phyloP scores from a whole-genome alignment of 1,140 invertebrate genomes.

The Drosophila bocqueti region DNA sequence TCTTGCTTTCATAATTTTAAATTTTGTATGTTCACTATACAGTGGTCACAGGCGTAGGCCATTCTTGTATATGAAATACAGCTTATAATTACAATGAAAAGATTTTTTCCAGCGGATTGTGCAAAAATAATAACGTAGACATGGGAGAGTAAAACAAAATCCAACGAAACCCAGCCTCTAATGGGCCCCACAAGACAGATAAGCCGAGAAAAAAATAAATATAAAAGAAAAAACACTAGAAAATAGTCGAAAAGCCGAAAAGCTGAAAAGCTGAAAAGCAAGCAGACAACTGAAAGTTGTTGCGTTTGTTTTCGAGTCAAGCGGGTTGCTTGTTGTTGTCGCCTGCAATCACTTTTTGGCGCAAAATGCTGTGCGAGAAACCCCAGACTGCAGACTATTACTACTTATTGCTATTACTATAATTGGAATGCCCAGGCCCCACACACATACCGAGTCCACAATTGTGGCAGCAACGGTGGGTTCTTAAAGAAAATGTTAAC shows the following conservation, averaged over 20 bases:
- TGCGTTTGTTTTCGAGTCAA: slow-evolving; percentile 72
- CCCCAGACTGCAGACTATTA: slow-evolving; percentile 48
- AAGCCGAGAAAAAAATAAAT: slow-evolving; percentile 44
- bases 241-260: slow-evolving; percentile 45
- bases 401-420: slow-evolving; percentile 37
- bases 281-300: slow-evolving; percentile 74
- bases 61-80: background rate
- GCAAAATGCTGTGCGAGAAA: slow-evolving; percentile 38
- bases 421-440: slow-evolving; percentile 58
- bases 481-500: background rate
- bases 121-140: slow-evolving; percentile 38
- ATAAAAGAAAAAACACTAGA: slow-evolving; percentile 24
- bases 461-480: background rate
- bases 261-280: slow-evolving; percentile 16
- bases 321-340: slow-evolving; percentile 67
- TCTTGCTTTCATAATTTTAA: background rate
- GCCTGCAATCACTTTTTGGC: slow-evolving; percentile 72
- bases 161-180: slow-evolving; percentile 30
- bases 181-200: slow-evolving; percentile 55
- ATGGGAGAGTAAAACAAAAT: slow-evolving; percentile 11
- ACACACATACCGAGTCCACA: slow-evolving; percentile 24
- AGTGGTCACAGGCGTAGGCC: background rate
- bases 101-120: slow-evolving; percentile 42
- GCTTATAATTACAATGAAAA: slow-evolving; percentile 9
- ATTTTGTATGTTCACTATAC: background rate